Evolutionary conservation across 2,888 invertebrate species (phyloP), one percentile per base, ranked within the genome.

Genomic region (Acholoe squamosa): DNA sequence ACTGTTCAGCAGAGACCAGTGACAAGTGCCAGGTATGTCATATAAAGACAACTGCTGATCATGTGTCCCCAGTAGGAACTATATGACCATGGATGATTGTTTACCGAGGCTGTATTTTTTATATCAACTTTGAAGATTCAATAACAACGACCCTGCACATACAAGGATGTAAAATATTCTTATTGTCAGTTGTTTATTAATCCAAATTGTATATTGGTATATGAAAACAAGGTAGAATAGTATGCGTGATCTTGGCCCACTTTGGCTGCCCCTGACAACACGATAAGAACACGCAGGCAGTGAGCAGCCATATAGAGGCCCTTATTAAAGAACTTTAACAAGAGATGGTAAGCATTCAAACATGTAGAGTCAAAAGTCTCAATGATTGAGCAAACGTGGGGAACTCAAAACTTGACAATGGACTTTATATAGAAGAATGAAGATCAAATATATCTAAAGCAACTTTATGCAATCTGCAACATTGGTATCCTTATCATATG

Each of bases 101-200:
- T n/a, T n/a, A n/a, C n/a, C n/a, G n/a, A n/a, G n/a, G n/a, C n/a
- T n/a, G n/a, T n/a, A n/a, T n/a, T n/a, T n/a, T n/a, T n/a, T n/a
- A n/a, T n/a, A n/a, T n/a, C n/a, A n/a, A n/a, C n/a, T 43, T 43
- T 43, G 43, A 43, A 3, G 10, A 7, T 43, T 43, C 43, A 43
- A 43, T 43, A n/a, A 52, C 54, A 86, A 86, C 19, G 56, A 16
- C 52, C 28, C 5, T n/a, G 22, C 12, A 54, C 52, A 86, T 86
- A 86, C 86, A 86, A 86, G 52, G 86, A 86, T 86, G 52, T 86
- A 86, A 56, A 86, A 86, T 86, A 86, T 86, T 56, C 43, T 80
- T 80, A 80, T 43, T 86, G 54, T 54, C 56, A 86, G 54, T 86
- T 86, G 86, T 86, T 86, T 86, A 86, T 86, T 86, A 56, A 56